phyloP scores from a whole-genome alignment of 2,888 invertebrate genomes.

The Scaeva pyrastri region DNA sequence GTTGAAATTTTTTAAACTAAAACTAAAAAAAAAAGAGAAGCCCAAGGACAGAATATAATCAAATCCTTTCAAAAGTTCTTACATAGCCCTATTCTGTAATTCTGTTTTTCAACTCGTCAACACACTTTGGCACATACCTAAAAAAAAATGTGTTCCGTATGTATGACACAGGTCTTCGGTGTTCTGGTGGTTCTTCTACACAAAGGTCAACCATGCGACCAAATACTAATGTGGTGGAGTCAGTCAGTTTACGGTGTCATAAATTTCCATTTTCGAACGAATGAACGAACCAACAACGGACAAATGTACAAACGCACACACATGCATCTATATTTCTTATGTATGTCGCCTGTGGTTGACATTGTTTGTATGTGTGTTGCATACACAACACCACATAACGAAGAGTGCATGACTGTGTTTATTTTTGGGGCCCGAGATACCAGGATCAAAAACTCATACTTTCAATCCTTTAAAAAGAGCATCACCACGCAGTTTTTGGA shows the following conservation, averaged over 20 bases:
- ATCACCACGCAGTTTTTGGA: slow-evolving; percentile 57
- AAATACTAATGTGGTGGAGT: slow-evolving; percentile 52
- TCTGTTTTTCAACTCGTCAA: not conserved
- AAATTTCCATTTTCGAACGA: slow-evolving; percentile 62
- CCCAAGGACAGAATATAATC: slow-evolving; percentile 12
- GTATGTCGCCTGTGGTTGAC: slow-evolving; percentile 27
- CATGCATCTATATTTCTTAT: slow-evolving; percentile 53
- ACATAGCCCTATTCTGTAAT: slow-evolving; percentile 2
- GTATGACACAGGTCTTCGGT: not conserved
- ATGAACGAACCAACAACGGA: slow-evolving; percentile 7
- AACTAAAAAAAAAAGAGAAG: not conserved
- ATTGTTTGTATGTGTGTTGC: not conserved
- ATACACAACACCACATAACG: no score
- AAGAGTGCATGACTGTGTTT: not conserved
- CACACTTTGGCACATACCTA: not conserved
- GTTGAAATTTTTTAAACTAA: not conserved
- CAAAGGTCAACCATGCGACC: slow-evolving; percentile 46
- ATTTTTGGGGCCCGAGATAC: not conserved
- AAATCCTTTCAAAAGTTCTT: slow-evolving; percentile 16
- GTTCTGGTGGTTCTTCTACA: slow-evolving; percentile 21
- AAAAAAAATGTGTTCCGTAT: not conserved
- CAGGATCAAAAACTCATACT: not conserved
- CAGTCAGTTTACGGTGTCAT: slow-evolving; percentile 69
- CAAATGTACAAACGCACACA: no score
- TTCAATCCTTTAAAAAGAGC: slow-evolving; percentile 10